A percentile compares a stretch with the other conserved stretches of the same genome.
Evolutionary conservation across 2,888 invertebrate genomes (phyloP).

Genomic region (Silvanus unidentatus): DNA sequence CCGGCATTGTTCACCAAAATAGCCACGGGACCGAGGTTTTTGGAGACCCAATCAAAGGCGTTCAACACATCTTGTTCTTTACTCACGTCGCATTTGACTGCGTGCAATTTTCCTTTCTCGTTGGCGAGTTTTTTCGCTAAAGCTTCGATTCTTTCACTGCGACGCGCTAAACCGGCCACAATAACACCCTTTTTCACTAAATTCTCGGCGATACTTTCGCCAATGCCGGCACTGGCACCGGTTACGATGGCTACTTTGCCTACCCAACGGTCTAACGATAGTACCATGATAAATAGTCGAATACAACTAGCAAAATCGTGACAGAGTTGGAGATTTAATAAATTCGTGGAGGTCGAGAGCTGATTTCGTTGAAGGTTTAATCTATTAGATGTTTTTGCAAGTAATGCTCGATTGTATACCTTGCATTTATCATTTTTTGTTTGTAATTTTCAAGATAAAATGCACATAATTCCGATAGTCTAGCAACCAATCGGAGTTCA

Average conservation of each 20-base stretch:
- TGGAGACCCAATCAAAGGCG: conserved; percentile 7
- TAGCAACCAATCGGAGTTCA: no score
- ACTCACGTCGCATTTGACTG: conserved; percentile 5
- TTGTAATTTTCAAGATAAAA: no score
- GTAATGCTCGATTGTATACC: no score
- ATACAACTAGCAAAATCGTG: no score
- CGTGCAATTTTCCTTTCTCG: conserved; percentile 5
- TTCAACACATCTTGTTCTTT: conserved; percentile 8
- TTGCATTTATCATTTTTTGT: no score
- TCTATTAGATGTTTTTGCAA: no score
- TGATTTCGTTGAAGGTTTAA: no score
- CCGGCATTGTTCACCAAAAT: conserved; percentile 6
- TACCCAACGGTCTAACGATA: conserved; percentile 4
- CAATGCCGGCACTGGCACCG: conserved; percentile 58
- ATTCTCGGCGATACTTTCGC: conserved; percentile 44
- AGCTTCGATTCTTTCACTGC: conserved; percentile 7
- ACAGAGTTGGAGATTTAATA: no score
- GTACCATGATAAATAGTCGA: conserved; percentile 1
- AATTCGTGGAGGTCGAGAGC: no score
- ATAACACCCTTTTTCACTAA: conserved; percentile 46
- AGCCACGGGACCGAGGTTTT: conserved; percentile 7
- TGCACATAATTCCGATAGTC: no score
- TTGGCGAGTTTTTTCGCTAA: conserved; percentile 1
- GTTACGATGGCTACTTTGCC: conserved; percentile 52
- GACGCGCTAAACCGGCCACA: neutral